Base-by-base conservation (phyloP, 2,888 invertebrate species). In the Raillietiella orientalis region DNA sequence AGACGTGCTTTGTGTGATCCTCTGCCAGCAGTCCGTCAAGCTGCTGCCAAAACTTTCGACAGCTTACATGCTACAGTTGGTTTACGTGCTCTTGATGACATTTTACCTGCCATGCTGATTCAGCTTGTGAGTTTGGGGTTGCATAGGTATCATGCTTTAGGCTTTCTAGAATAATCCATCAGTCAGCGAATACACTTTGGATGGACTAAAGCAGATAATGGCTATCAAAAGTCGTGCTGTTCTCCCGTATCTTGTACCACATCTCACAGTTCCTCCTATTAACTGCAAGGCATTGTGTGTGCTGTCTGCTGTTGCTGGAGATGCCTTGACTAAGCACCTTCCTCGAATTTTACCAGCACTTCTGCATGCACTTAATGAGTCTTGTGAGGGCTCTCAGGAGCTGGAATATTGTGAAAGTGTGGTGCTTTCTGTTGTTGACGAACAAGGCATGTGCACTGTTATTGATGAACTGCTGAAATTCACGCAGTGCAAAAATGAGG, bases 31-130 rank as follows among this genome's bases (percentile, higher is more conserved):
- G 93, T 59, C 1, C 58, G 96, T 25, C 59, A 67, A 46, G 87
- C 90, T 4, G 93, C 93, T 0, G 93, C 93, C 6, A 70, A 72
- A 41, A 87, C 93, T 0, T 96, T 96, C 50, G 87, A 90, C 46
- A 71, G 75, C 37, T 59, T 96, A 35, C 87, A 93, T 54, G 64
- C 70, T 28, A 84, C 77, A 32, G 82, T 87, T 32, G 93, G 84
- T 28, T 62, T 66, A 32, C 62, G 74, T 42, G 87, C 93, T 24
- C 55, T 99, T 28, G 93, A 96, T 47, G 93, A 96, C 44, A 87
- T 96, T 47, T 54, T 96, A 34, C 84, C 87, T 28, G 62, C 66
- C 31, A 67, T 99, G 60, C 56, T 96, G 36, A 63, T 65, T 14
- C 61, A 66, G 40, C 41, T 71, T 46, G 60, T 59, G 39, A 41